phyloP scores from a whole-genome alignment of 2,888 invertebrate genomes.

The Rhimphoctona megacephalus region DNA sequence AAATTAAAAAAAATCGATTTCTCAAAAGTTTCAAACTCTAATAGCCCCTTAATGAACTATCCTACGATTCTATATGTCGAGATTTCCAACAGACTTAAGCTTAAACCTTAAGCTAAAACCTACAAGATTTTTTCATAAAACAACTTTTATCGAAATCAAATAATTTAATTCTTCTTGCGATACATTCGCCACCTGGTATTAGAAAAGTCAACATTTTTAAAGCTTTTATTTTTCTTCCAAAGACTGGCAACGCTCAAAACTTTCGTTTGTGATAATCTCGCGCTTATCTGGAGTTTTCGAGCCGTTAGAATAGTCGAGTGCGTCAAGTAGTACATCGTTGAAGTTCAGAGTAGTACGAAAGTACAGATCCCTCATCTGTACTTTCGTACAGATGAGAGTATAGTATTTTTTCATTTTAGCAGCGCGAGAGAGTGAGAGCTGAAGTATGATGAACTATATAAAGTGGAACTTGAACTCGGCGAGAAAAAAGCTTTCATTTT shows the following conservation, averaged over 20 bases:
- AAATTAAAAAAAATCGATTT: too few relatives aligned
- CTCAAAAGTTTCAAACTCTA: too few relatives aligned
- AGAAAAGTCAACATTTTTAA: neutral
- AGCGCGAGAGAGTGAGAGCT: neutral
- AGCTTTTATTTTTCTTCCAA: neutral
- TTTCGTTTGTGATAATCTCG: constrained; percentile 1
- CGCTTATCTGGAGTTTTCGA: neutral
- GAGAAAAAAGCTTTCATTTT: constrained; percentile 38
- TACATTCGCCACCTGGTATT: neutral
- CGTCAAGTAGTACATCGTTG: neutral
- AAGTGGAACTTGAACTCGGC: constrained; percentile 1
- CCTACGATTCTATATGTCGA: neutral
- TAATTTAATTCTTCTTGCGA: neutral
- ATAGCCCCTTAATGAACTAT: too few relatives aligned
- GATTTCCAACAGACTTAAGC: neutral
- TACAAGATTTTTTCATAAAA: neutral
- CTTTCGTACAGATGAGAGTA: constrained; percentile 20
- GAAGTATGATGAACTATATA: constrained; percentile 20
- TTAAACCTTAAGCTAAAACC: too few relatives aligned
- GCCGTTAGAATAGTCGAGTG: neutral
- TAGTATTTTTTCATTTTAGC: constrained; percentile 17
- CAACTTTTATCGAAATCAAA: neutral
- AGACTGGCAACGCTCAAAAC: neutral
- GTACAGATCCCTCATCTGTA: too few relatives aligned
- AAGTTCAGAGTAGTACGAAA: constrained; percentile 32